Base-by-base conservation (phyloP, 2,888 invertebrate genomes). In the Reticulitermes lucifugus region DNA sequence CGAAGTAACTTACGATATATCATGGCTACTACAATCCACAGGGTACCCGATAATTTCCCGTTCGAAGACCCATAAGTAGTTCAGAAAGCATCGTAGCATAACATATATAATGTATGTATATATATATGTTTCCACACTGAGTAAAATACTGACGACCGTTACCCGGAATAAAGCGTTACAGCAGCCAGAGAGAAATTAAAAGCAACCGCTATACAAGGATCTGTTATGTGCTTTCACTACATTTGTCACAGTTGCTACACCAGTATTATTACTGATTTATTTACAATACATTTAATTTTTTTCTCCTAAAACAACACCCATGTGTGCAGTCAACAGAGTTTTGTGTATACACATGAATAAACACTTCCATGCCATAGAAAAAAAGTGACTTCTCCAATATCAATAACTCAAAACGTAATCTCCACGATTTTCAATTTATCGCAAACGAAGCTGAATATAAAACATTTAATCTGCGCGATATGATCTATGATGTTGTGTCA, bases 361-460 rank as follows among this genome's bases (percentile, higher is more conserved):
- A 65, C 65, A 65, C n/a, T 65, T 73, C 9, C 35, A 73, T 9
- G 21, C 41, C 35, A 73, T 35, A 65, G 25, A 73, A 73, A 73
- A 73, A 73, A 41, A 73, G 41, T 10, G 14, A 41, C 41, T 41
- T 41, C 41, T 41, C 35, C 6, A 73, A 73, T 73, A 73, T 73
- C 73, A 41, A 73, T 73, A 73, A 73, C 35, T 73, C 73, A 73
- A 73, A 73, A 73, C 21, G 35, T 41, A 73, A 73, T 73, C 35
- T 73, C 73, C 41, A 41, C 73, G 73, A 73, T 41, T 73, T 73
- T 73, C 73, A 73, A 73, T 73, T 73, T 73, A 73, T 73, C 22
- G 73, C 35, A 73, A 65, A 73, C 41, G 73, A 41, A 21, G 9
- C 18, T 29, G 2, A 41, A 41, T 73, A 73, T 73, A 73, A 73